Evolutionary conservation across 2,888 invertebrate genomes (phyloP), one percentile per base, ranked within the genome.

Genomic region (Darwinula stevensoni): DNA sequence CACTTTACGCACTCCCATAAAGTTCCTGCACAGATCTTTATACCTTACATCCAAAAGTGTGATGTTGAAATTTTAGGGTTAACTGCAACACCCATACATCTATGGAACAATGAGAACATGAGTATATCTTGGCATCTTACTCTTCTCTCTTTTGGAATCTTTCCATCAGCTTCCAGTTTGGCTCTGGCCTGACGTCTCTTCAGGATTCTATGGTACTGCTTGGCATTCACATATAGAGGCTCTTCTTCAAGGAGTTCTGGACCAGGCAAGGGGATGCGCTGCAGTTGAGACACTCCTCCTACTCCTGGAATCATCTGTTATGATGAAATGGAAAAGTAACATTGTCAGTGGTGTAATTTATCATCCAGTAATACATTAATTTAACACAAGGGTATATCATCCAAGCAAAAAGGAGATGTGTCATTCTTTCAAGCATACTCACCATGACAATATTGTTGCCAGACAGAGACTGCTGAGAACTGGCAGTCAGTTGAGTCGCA

Each of bases 191-290:
- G 80, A 29, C 97, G 57, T 22, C 94, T 58, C 51, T 91, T 91
- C 31, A 97, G 57, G 45, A 97, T 97, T 36, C 91, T 42, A 47
- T 84, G 72, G 56, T 94, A 97, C 50, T 97, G 97, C 45, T 91
- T 75, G 14, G 91, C 91, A 57, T 97, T 97, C 1, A 97, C 97
- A 49, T 94, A 97, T 13, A 97, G 56, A 1, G 94, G 82, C 45
- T 91, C 88, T 47, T 91, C 91, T 48, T 88, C 88, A 0, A 70
- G 54, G 27, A 64, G 59, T 2, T 64, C 59, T n/a, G 47, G 44
- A 33, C 59, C 59, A 2, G 63, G 59, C 33, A 65, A 49, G 26
- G 63, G 65, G 36, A 66, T 61, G 34, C 50, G 36, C 32, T 48
- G 46, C 27, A 50, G 36, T 32, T 45, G 43, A 17, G 47, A 45